phyloP scores from a whole-genome alignment of 2,797 vertebrate species.

The Bradypodion pumilum region DNA sequence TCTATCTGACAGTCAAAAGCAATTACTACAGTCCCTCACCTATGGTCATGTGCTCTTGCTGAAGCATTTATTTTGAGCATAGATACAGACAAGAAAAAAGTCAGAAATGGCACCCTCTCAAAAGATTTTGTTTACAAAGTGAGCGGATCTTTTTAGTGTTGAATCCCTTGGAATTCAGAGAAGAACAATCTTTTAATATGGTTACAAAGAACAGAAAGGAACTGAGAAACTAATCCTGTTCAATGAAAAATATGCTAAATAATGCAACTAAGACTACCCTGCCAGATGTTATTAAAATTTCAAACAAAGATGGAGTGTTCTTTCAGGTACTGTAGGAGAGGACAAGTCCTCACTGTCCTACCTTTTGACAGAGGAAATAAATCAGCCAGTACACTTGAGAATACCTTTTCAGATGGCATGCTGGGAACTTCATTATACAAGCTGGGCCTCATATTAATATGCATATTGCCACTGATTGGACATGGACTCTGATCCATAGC shows the following conservation, averaged over 20 bases:
- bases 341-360: constrained; percentile 97
- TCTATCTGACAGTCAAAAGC: not conserved
- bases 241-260: constrained; percentile 61
- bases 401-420: constrained; percentile 95
- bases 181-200: constrained; percentile 34
- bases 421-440: constrained; percentile 99
- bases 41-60: too few species aligned
- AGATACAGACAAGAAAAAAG: not conserved
- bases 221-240: constrained; percentile 51
- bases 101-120: constrained; percentile 10
- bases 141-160: not conserved
- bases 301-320: constrained; percentile 79
- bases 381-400: constrained; percentile 97
- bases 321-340: constrained; percentile 88
- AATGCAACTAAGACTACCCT: constrained; percentile 39
- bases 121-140: constrained; percentile 5
- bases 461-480: constrained; percentile 94
- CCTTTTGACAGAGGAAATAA: constrained; percentile 99
- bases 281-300: constrained; percentile 68
- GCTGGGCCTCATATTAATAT: constrained; percentile 97
- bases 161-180: not conserved
- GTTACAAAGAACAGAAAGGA: constrained; percentile 45
- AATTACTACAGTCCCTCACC: not conserved
- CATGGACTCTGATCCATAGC: constrained; percentile 81
- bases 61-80: constrained; percentile 33